These are phyloP conservation scores for Cacoxenus indagator DNA, from an alignment of 2,888 invertebrate genomes.

Conservation along the genomic window DNA sequence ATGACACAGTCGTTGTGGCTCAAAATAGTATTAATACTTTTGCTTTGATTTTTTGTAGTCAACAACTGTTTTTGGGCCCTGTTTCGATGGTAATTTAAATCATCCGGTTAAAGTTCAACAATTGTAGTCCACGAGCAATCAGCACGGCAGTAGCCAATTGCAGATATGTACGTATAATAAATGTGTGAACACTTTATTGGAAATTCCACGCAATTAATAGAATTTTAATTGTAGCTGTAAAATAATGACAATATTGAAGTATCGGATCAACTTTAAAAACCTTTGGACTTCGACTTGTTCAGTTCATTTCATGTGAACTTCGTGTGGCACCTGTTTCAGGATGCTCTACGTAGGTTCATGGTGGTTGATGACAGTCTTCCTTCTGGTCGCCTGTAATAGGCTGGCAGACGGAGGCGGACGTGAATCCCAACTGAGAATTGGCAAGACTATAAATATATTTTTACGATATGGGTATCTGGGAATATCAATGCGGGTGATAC, in stretches of 20 bases:
- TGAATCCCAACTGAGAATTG: conserved; percentile 75
- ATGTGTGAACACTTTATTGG: too few relatives aligned
- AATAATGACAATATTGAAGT: too few relatives aligned
- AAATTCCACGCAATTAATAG: too few relatives aligned
- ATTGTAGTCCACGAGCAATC: conserved; percentile 58
- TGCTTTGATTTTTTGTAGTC: too few relatives aligned
- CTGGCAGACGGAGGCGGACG: conserved; percentile 56
- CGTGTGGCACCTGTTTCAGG: conserved; percentile 57
- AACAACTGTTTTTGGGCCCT: too few relatives aligned
- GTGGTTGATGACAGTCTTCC: conserved; percentile 64
- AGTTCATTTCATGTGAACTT: too few relatives aligned
- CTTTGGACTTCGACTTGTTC: too few relatives aligned
- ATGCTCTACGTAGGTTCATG: conserved; percentile 6
- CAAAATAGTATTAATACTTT: too few relatives aligned
- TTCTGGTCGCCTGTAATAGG: conserved; percentile 54
- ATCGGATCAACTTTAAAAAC: too few relatives aligned
- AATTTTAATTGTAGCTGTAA: too few relatives aligned
- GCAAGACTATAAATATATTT: conserved; percentile 88
- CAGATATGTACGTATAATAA: not conserved
- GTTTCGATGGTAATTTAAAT: not conserved
- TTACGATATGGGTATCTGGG: conserved; percentile 83
- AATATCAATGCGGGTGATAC: conserved; percentile 87
- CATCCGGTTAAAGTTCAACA: conserved; percentile 56
- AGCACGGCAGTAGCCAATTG: conserved; percentile 34
- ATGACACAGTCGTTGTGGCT: too few relatives aligned